Base-by-base conservation (phyloP, 2,888 invertebrate species). In the Apotomis capreana region DNA sequence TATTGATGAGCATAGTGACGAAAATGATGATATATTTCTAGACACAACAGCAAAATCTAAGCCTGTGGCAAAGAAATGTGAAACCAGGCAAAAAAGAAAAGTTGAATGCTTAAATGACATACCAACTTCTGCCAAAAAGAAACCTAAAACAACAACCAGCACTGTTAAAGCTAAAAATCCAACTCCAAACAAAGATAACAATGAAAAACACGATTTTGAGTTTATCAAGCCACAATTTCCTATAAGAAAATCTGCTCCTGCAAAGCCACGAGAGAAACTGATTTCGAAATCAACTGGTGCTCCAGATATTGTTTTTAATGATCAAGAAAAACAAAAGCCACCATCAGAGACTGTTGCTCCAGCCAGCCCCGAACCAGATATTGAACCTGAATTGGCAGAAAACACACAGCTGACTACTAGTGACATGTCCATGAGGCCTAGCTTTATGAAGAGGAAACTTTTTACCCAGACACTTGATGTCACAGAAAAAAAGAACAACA, bases 361-460 rank as follows among this genome's bases (percentile, higher is more conserved):
- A 51, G 12, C 57, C 3, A 62, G 57, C 40, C 61, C 52, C 49
- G 69, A 69, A 5, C 70, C 74, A 55, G 77, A 73, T 49, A 58
- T 75, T 51, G 68, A 75, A 68, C 59, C 60, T 70, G 76, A 62
- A 58, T 51, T 68, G 67, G 15, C 70, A 68, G 26, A 78, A 61
- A 59, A 49, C 54, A 57, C 74, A 73, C 44, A 72, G 68, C 73
- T 65, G 40, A 78, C 76, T 12, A 78, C 76, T 26, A 87, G 80
- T 78, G 84, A 89, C 61, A 67, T 87, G 2, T 89, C 90, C 62
- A 86, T 84, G 83, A 86, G 88, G 74, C 89, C 91, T 26, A 92
- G 92, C 76, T 93, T 91, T 74, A 88, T 90, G 12, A 93, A 91
- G 79, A 84, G 92, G 76, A 92, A 92, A 77, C 80, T 93, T 0